These are phyloP conservation scores for roundworm (Caenorhabditis elegans) DNA, from an alignment of 1,140 invertebrate species.

Conservation along the genomic window WBcel235 BX284605.5:4286501-4287000, in stretches of 20 bases:
- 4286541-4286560: not conserved
- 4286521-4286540: not conserved
- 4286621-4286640: not conserved
- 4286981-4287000: not conserved
- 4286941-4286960: constrained; percentile 52
- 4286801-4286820: no score
- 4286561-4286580: not conserved
- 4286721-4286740: not conserved
- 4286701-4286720: not conserved
- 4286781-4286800: not conserved
- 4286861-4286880: no score
- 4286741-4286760: not conserved
- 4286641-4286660: no score
- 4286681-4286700: no score
- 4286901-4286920: constrained; percentile 54
- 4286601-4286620: not conserved
- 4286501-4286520: not conserved
- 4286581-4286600: not conserved
- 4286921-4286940: constrained; percentile 52
- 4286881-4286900: constrained; percentile 55
- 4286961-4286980: not conserved
- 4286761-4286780: not conserved
- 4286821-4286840: no score
- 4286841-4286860: no score
- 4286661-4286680: no score